Base-by-base conservation (phyloP, 1,140 invertebrate genomes). In the Portunus trituberculatus region DNA sequence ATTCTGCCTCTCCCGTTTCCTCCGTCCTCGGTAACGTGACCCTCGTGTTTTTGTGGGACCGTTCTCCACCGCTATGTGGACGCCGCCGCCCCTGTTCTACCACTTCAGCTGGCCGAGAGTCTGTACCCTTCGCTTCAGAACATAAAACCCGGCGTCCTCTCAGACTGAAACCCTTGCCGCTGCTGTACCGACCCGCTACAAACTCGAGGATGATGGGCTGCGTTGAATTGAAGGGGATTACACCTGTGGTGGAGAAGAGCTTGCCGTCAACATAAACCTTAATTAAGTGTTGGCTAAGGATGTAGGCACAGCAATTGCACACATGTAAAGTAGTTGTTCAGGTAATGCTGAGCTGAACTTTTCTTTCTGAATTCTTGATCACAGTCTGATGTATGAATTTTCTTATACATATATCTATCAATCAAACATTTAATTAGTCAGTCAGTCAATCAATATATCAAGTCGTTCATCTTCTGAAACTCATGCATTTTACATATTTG, bases 101-200 rank as follows among this genome's bases (percentile, higher is more conserved):
- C 14, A 32, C 84, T 8, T 45, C 87, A 8, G 87, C 45, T 20
- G 3, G 0, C 67, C 67, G 20, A 3, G 67, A n/a, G 67, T n/a
- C n/a, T 20, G 28, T 32, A 10, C 31, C 14, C 3, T 12, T 16
- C 0, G 39, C 20, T 12, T 45, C 8, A 20, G 59, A 67, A n/a
- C 90, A 91, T 25, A 29, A 48, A 14, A 91, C 32, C 59, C 67
- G 90, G 52, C 90, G 90, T 16, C 90, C 90, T 28, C 29, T 28
- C 14, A 91, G 28, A 32, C 90, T 91, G 90, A 91, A 91, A 4
- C 90, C 90, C 10, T 39, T 46, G 90, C 90, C 52, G 14, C 39
- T 91, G 90, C n/a, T 59, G 90, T 48, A 91, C 7, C 32, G 90
- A 0, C 90, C 90, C 1, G 29, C 28, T 8, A 91, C 28, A 32